These are phyloP conservation scores for Pheosia gnoma DNA, from an alignment of 2,888 invertebrate genomes.

Conservation along the genomic window DNA sequence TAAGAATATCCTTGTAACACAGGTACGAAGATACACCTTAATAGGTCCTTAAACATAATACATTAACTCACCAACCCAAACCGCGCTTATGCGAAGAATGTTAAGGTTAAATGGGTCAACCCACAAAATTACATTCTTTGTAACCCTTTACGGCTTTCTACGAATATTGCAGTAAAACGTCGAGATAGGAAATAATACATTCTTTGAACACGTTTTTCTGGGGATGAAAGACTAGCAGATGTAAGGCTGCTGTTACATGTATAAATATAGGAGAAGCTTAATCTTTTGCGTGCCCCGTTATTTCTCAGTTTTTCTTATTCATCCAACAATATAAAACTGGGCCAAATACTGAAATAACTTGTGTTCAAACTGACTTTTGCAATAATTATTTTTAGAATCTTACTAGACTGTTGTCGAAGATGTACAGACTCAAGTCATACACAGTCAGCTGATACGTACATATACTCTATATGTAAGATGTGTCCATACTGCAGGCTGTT, in stretches of 20 bases:
- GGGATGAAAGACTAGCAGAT: neutral
- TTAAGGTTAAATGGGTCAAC: neutral
- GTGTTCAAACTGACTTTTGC: no score
- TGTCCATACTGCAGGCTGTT: no score
- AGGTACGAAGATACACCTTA: neutral
- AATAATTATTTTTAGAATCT: no score
- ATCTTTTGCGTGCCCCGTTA: neutral
- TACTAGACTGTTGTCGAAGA: no score
- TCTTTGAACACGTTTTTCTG: neutral
- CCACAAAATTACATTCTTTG: neutral
- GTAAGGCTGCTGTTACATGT: neutral
- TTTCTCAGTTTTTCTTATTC: neutral
- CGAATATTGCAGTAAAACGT: neutral
- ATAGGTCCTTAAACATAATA: neutral
- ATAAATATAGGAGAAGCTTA: neutral
- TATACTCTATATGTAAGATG: no score
- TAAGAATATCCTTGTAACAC: no score
- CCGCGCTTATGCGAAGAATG: neutral
- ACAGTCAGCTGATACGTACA: no score
- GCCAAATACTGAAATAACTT: no score
- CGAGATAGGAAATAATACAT: neutral
- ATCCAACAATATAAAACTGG: no score
- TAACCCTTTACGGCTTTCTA: slow-evolving; percentile 1
- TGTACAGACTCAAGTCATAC: no score
- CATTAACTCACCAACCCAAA: neutral